Percentiles rank a stretch among this genome's conserved stretches.
These are phyloP conservation scores for Phallusia fumigata DNA, from an alignment of 23 tunicate genomes.

Conservation along the genomic window DNA sequence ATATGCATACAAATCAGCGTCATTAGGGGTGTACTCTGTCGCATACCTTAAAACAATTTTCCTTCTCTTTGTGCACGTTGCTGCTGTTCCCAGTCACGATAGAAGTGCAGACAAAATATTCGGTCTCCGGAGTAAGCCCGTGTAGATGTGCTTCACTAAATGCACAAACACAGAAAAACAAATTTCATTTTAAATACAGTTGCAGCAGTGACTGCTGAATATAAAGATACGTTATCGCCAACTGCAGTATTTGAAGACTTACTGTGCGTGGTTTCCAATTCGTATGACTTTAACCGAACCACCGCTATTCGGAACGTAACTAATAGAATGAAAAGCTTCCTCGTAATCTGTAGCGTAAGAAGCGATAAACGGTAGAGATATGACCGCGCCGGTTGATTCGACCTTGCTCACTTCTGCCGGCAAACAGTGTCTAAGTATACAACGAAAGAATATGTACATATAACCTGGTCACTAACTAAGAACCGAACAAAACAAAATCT, in stretches of 20 bases:
- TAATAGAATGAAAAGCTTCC: slow-evolving; percentile 23
- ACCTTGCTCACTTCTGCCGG: slow-evolving; percentile 17
- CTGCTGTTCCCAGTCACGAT: slow-evolving; percentile 2
- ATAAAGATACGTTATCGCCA: too few species aligned
- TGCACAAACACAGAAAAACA: too few species aligned
- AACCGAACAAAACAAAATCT: background rate
- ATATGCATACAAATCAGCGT: too few species aligned
- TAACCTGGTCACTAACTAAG: too few species aligned
- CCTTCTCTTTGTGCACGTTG: background rate
- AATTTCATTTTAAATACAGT: too few species aligned
- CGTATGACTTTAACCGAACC: slow-evolving; percentile 1
- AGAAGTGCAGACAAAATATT: slow-evolving; percentile 48
- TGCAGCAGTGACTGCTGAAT: too few species aligned
- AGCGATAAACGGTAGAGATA: slow-evolving; percentile 36
- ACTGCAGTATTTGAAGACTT: background rate
- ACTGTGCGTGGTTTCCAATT: background rate
- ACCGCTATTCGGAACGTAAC: slow-evolving; percentile 43
- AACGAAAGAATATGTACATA: too few species aligned
- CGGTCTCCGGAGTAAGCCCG: slow-evolving; percentile 47
- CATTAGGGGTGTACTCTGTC: too few species aligned
- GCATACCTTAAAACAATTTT: slow-evolving; percentile 12
- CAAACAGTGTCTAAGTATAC: slow-evolving; percentile 38
- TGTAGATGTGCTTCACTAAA: slow-evolving; percentile 28
- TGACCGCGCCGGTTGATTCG: slow-evolving; percentile 16
- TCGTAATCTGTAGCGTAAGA: slow-evolving; percentile 23